Base-by-base conservation (phyloP, 1,140 invertebrate genomes). In the Ceratoteleas bidentatus region DNA sequence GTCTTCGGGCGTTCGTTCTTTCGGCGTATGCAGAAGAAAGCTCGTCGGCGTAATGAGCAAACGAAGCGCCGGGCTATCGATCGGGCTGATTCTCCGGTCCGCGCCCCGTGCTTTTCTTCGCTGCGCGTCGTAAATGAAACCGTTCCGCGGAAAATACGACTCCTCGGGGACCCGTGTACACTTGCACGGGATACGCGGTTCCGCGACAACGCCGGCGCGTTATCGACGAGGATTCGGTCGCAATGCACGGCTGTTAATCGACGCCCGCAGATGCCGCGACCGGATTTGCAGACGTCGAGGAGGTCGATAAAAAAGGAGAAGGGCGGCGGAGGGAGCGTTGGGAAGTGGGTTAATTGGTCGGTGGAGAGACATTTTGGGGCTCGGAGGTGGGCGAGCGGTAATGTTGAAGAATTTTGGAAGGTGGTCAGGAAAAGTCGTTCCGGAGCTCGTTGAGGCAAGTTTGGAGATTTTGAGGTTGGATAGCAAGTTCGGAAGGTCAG, bases 31-130 rank as follows among this genome's bases (percentile, higher is more conserved):
- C 74, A 78, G 69, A 83, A 83, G 74, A 78, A 78, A 83, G 64
- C 75, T 83, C 66, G 68, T 83, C 77, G 79, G 77, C 58, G 75
- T 80, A 82, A 82, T 80, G 76, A 81, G 79, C 50, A 70, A 83
- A 83, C 72, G 68, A 78, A 84, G 83, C 83, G 53, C 50, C 75
- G 69, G 58, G 47, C 62, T 85, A 85, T 85, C 80, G 83, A 85
- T 82, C 80, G 66, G 60, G 60, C 58, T 76, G 79, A 65, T 76
- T 73, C 72, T 70, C 75, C 70, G 65, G 10, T 24, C 49, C 52
- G 7, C 83, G 74, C 24, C 74, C 43, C 60, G 61, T 50, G 61
- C 83, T 82, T 82, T 82, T 68, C 75, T 76, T 73, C 68, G 68
- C 57, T 50, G 13, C 50, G 70, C 53, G 45, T 75, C 79, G 79